phyloP scores from a whole-genome alignment of 1,140 invertebrate genomes.

The Cataglyphis hispanica region DNA sequence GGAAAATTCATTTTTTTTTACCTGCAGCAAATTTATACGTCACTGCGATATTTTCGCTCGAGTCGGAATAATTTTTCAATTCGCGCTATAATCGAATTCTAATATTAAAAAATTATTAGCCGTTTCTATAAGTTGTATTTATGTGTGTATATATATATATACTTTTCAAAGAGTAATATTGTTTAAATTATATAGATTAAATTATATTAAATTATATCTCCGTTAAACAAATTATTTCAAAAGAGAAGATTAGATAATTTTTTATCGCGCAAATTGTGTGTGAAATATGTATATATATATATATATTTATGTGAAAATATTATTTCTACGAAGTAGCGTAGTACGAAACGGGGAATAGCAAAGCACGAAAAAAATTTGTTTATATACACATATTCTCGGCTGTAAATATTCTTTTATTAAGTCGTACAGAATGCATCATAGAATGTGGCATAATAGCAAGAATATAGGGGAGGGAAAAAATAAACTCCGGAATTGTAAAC shows the following conservation, averaged over 20 bases:
- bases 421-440: conserved; percentile 37
- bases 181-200: background rate
- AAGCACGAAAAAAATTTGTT: conserved; percentile 1
- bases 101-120: background rate
- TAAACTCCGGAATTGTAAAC: conserved; percentile 57
- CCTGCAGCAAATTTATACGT: background rate
- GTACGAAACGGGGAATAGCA: background rate
- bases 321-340: background rate
- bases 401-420: conserved; percentile 43
- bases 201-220: no score
- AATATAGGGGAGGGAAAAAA: conserved; percentile 28
- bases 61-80: background rate
- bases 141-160: no score
- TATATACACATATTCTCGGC: background rate
- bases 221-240: background rate
- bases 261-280: no score
- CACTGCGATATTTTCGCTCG: background rate
- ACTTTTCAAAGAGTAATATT: background rate
- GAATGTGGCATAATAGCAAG: conserved; percentile 35
- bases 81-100: background rate
- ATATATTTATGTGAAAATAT: background rate
- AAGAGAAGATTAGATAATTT: no score
- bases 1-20: conserved; percentile 12
- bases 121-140: background rate
- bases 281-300: background rate